These are phyloP conservation scores for Siderastrea siderea DNA, from an alignment of 92 coral and sea anemone genomes.

Conservation along the genomic window DNA sequence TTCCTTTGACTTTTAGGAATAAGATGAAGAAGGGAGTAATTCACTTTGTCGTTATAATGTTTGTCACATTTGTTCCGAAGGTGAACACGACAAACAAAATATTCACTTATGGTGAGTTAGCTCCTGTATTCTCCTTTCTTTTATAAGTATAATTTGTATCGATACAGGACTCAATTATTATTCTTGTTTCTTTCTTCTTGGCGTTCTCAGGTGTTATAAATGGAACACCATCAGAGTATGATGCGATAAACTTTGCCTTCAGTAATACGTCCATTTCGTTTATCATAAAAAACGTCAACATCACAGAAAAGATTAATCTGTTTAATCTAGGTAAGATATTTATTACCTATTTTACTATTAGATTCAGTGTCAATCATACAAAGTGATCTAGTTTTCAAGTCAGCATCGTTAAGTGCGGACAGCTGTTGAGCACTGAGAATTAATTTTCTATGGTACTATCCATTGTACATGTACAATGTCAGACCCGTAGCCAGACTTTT, in stretches of 20 bases:
- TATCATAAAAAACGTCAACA: background rate
- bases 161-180: background rate
- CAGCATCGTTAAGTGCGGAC: too few species aligned
- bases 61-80: background rate
- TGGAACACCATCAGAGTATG: background rate
- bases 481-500: too few species aligned
- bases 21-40: too few species aligned
- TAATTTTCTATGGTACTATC: too few species aligned
- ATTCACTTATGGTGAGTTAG: constrained; percentile 14
- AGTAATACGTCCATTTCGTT: background rate
- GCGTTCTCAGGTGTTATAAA: background rate
- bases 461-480: too few species aligned
- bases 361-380: too few species aligned
- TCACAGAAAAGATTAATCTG: background rate
- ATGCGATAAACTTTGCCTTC: background rate
- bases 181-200: background rate
- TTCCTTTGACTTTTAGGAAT: too few species aligned
- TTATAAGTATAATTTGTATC: too few species aligned
- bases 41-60: too few species aligned
- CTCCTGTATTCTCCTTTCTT: background rate
- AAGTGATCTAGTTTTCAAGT: too few species aligned
- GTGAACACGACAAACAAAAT: background rate
- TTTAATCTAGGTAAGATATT: constrained; percentile 16
- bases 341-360: too few species aligned
- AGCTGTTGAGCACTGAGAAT: too few species aligned